A percentile compares a stretch with the other conserved stretches of the same genome.
Evolutionary conservation across 2,888 invertebrate genomes (phyloP).

Genomic region (Aethes cnicana): DNA sequence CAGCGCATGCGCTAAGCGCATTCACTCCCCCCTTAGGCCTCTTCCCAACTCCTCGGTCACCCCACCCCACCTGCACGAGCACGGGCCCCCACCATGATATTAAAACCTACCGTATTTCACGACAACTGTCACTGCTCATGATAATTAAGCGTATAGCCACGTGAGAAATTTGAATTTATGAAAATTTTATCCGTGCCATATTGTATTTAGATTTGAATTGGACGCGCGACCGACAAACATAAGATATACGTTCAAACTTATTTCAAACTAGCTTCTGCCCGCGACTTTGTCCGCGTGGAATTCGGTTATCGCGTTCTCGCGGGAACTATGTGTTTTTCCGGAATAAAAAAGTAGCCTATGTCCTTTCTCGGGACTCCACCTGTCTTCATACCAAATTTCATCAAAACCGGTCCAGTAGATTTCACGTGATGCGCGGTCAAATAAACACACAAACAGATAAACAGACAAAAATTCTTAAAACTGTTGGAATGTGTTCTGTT

Average conservation of each 20-base stretch:
- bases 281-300: no score
- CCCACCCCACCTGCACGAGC: constrained; percentile 46
- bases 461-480: no score
- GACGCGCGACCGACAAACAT: background rate
- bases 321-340: no score
- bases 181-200: constrained; percentile 19
- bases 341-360: no score
- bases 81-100: constrained; percentile 53
- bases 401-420: no score
- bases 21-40: constrained; percentile 23
- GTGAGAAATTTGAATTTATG: constrained; percentile 29
- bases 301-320: no score
- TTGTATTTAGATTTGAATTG: constrained; percentile 18
- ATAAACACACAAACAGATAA: no score
- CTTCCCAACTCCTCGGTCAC: constrained; percentile 18
- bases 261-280: no score
- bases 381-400: no score
- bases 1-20: constrained; percentile 66
- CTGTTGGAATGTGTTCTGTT: no score
- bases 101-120: constrained; percentile 70
- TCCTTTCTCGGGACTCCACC: no score
- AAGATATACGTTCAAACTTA: background rate
- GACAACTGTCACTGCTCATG: constrained; percentile 59
- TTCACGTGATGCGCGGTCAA: no score
- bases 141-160: constrained; percentile 48